A percentile compares a stretch with the other conserved stretches of the same genome.
Evolutionary conservation across 2,113 vertebrate species (phyloP).

Genomic region (Alethe diademata): DNA sequence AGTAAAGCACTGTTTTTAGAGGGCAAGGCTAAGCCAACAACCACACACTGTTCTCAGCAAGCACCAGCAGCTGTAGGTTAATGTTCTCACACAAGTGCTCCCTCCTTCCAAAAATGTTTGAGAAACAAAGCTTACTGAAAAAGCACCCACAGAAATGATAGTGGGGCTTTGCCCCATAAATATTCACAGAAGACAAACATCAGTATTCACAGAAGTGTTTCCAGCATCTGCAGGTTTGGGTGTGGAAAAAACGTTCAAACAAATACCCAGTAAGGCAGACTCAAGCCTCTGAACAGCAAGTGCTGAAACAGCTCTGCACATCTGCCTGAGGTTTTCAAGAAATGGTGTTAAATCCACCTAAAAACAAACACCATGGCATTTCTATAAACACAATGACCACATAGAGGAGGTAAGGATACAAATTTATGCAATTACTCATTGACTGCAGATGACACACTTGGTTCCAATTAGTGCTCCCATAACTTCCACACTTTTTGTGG

Average conservation of each 20-base stretch:
- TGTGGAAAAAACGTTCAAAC: background rate
- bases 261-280: background rate
- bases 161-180: background rate
- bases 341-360: background rate
- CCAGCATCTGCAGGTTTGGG: background rate
- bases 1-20: background rate
- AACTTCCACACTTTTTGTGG: background rate
- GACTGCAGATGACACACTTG: background rate
- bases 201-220: background rate
- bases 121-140: background rate
- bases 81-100: accelerated
- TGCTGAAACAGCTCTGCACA: background rate
- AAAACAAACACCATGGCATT: background rate
- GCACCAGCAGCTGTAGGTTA: background rate
- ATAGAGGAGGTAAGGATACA: background rate
- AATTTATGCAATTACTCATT: background rate
- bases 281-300: background rate
- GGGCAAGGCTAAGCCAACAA: background rate
- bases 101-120: background rate
- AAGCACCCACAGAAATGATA: background rate
- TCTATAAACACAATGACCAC: background rate
- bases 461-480: background rate
- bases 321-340: background rate
- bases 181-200: background rate
- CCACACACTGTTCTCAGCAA: background rate